A percentile compares a stretch with the other conserved stretches of the same genome.
phyloP scores from a whole-genome alignment of 2,888 invertebrate genomes.

The Cetonia aurata region DNA sequence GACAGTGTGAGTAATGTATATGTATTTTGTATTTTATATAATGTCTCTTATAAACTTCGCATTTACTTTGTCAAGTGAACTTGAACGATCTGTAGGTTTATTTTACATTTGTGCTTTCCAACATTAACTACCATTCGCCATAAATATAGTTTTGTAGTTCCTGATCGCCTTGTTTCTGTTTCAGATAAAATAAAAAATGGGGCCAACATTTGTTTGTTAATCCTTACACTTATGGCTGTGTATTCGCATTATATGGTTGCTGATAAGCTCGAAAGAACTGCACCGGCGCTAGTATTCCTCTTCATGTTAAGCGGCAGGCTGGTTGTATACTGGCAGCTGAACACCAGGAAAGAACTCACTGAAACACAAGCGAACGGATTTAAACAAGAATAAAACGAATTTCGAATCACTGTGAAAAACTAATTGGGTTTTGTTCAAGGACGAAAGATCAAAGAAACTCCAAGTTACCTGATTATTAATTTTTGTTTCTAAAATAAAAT shows the following conservation, averaged over 20 bases:
- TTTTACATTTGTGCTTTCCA: too few relatives aligned
- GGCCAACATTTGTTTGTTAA: conserved; percentile 86
- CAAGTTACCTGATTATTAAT: conserved; percentile 38
- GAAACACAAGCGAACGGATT: conserved; percentile 61
- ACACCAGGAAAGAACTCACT: conserved; percentile 65
- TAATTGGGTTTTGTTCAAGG: conserved; percentile 25
- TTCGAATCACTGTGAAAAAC: conserved; percentile 11
- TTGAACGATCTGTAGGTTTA: too few relatives aligned
- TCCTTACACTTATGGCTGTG: conserved; percentile 89
- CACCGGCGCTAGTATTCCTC: conserved; percentile 91
- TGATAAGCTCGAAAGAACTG: conserved; percentile 91
- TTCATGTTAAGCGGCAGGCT: conserved; percentile 92
- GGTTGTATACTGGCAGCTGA: conserved; percentile 82
- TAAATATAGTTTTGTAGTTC: neutral
- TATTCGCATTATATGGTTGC: conserved; percentile 95
- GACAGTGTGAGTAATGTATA: too few relatives aligned
- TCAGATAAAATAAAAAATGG: conserved; percentile 91
- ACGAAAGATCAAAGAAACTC: conserved; percentile 26
- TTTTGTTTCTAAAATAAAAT: conserved; percentile 10
- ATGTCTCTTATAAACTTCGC: too few relatives aligned
- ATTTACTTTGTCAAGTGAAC: too few relatives aligned
- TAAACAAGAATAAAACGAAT: conserved; percentile 63
- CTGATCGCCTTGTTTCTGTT: conserved; percentile 59
- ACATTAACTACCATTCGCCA: too few relatives aligned
- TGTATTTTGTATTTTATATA: too few relatives aligned